These are phyloP conservation scores for Trichoplusia ni DNA, from an alignment of 1,140 invertebrate species.

Conservation along the genomic window DNA sequence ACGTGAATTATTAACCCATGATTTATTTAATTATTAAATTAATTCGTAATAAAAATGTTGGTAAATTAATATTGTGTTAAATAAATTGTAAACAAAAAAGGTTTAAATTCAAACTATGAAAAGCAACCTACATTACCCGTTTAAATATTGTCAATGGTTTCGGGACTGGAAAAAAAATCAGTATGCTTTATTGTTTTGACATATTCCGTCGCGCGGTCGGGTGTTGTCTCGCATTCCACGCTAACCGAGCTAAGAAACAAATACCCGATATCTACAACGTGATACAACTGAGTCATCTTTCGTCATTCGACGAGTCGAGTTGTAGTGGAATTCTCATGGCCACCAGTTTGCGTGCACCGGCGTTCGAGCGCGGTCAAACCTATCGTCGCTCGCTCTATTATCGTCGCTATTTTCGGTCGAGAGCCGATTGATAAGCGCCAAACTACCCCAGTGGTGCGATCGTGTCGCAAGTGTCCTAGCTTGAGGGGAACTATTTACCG, in stretches of 20 bases:
- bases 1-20: no score
- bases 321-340: slow-evolving; percentile 47
- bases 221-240: slow-evolving; percentile 39
- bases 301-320: slow-evolving; percentile 52
- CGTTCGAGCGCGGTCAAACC: slow-evolving; percentile 61
- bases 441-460: slow-evolving; percentile 45
- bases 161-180: not conserved
- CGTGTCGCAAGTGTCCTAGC: slow-evolving; percentile 40
- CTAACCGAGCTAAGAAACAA: slow-evolving; percentile 46
- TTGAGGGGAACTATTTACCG: not conserved
- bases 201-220: slow-evolving; percentile 31
- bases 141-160: no score
- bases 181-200: slow-evolving; percentile 37
- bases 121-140: not conserved
- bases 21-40: no score
- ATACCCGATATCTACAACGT: slow-evolving; percentile 49
- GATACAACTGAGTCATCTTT: slow-evolving; percentile 73
- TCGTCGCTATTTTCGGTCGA: slow-evolving; percentile 60
- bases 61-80: no score
- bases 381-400: slow-evolving; percentile 42
- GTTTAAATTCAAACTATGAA: not conserved
- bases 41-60: no score
- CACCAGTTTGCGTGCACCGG: slow-evolving; percentile 73
- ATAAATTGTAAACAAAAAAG: not conserved
- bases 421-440: slow-evolving; percentile 64